A percentile compares a stretch with the other conserved stretches of the same genome.
These are phyloP conservation scores for Atta cephalotes DNA, from an alignment of 1,140 invertebrate species.

Conservation along the genomic window DNA sequence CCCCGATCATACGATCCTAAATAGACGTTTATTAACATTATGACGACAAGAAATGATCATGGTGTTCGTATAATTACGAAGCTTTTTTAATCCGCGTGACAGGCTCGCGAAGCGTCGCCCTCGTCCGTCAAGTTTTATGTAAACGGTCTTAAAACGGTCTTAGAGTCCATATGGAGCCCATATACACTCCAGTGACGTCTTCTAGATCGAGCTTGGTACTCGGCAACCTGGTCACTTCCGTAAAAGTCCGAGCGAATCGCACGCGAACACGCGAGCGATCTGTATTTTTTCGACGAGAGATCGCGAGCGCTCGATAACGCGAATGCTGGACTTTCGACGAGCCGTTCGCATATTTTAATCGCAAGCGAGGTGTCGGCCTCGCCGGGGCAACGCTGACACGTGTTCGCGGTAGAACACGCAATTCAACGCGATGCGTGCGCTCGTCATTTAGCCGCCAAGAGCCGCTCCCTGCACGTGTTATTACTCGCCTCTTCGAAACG, in stretches of 20 bases:
- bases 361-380: slow-evolving; percentile 15
- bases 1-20: slow-evolving; percentile 38
- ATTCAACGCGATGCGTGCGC: slow-evolving; percentile 40
- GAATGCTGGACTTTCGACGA: slow-evolving; percentile 12
- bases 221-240: slow-evolving; percentile 33
- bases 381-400: slow-evolving; percentile 40
- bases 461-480: slow-evolving; percentile 66
- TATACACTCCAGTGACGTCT: slow-evolving; percentile 16
- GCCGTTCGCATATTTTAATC: slow-evolving; percentile 21
- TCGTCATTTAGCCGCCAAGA: slow-evolving; percentile 26
- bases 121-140: slow-evolving; percentile 56
- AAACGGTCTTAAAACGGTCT: slow-evolving; percentile 29
- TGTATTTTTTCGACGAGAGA: neutral
- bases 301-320: slow-evolving; percentile 40
- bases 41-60: slow-evolving; percentile 40
- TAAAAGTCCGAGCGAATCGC: slow-evolving; percentile 26
- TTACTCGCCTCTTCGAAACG: slow-evolving; percentile 64
- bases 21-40: slow-evolving; percentile 30
- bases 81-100: neutral
- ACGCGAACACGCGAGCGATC: neutral
- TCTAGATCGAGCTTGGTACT: slow-evolving; percentile 15
- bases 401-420: slow-evolving; percentile 22
- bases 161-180: slow-evolving; percentile 62
- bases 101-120: slow-evolving; percentile 61
- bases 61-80: slow-evolving; percentile 21